Evolutionary conservation across 2,888 invertebrate genomes (phyloP).

Genomic region (Neoascia interrupta): DNA sequence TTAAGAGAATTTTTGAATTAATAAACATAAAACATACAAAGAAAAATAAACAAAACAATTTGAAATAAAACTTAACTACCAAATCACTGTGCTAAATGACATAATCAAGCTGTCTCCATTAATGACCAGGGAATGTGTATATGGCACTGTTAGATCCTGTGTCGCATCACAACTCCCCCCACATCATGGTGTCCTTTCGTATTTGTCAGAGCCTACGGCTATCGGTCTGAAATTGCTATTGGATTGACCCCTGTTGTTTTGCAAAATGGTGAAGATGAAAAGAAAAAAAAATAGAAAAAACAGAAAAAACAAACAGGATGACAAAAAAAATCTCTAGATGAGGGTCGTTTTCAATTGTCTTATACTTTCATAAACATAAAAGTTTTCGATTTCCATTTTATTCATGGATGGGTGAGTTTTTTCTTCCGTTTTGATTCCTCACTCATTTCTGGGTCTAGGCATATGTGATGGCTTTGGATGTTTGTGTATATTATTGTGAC

Average conservation of each 20-base stretch:
- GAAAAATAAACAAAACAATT: no score
- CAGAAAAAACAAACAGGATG: conserved; percentile 9
- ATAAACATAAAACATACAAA: conserved; percentile 10
- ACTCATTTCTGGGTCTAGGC: background rate
- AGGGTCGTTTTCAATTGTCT: conserved; percentile 43
- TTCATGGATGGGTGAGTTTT: background rate
- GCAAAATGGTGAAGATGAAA: conserved; percentile 21
- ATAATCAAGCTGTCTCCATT: conserved; percentile 3
- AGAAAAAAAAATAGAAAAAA: no score
- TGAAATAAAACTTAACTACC: conserved; percentile 12
- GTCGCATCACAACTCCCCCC: background rate
- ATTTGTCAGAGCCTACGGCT: no score
- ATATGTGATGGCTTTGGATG: background rate
- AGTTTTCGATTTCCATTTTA: conserved; percentile 28
- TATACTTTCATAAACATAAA: conserved; percentile 39
- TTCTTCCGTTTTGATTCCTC: conserved; percentile 5
- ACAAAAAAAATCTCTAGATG: conserved; percentile 18
- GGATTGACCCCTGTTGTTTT: conserved; percentile 22
- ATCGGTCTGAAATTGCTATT: conserved; percentile 17
- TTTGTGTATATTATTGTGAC: background rate
- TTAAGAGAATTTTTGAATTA: no score
- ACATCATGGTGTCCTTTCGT: background rate
- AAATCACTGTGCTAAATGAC: conserved; percentile 29
- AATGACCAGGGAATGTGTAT: conserved; percentile 2
- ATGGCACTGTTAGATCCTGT: conserved; percentile 1